A percentile compares a stretch with the other conserved stretches of the same genome.
phyloP scores from a whole-genome alignment of 1,140 invertebrate species.

The Polyergus mexicanus region DNA sequence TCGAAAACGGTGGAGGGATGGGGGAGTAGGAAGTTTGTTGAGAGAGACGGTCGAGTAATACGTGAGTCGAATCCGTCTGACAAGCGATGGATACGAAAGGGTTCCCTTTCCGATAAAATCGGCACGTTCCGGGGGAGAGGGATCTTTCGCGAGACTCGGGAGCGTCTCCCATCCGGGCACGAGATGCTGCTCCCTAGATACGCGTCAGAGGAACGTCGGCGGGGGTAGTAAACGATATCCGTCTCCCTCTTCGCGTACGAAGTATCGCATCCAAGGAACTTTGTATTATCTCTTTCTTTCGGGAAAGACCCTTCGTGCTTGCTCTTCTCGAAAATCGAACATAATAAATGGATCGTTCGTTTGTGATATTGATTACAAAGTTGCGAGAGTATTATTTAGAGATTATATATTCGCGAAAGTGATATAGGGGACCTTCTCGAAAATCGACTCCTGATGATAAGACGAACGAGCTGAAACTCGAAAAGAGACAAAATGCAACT shows the following conservation, averaged over 20 bases:
- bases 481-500: background rate
- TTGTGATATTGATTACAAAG: constrained; percentile 12
- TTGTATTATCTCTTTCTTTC: background rate
- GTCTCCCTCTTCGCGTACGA: background rate
- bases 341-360: constrained; percentile 35
- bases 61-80: constrained; percentile 71
- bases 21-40: constrained; percentile 51
- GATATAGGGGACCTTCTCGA: background rate
- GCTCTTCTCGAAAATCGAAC: background rate
- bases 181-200: constrained; percentile 66
- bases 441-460: background rate
- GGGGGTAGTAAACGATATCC: constrained; percentile 31
- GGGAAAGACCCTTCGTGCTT: background rate
- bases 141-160: constrained; percentile 63
- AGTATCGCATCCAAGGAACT: constrained; percentile 26
- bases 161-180: constrained; percentile 52
- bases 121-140: constrained; percentile 68
- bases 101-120: constrained; percentile 72
- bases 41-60: constrained; percentile 69
- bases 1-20: background rate
- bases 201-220: constrained; percentile 24
- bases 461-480: background rate
- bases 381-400: background rate
- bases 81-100: constrained; percentile 69
- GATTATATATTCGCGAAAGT: background rate